Evolutionary conservation across 2,888 invertebrate species (phyloP), one percentile per base, ranked within the genome.

Genomic region (Trisateles emortualis): DNA sequence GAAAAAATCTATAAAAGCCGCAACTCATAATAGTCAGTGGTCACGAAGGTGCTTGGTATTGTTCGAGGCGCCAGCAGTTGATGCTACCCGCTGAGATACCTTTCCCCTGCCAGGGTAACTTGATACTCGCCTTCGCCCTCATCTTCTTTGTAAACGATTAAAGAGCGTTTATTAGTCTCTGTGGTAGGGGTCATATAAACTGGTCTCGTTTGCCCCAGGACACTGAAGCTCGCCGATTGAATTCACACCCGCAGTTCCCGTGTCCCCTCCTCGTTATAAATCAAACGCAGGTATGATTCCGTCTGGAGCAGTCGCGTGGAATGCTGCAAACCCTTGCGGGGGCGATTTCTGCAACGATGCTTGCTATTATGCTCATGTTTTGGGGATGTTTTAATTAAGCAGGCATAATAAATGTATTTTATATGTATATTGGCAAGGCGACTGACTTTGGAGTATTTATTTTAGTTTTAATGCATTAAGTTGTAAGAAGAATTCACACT

Each of bases 201-300:
- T 83, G 81, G 83, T 76, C 64, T 72, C 49, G 57, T 68, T 68
- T 76, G 73, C 81, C 81, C 74, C 81, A 79, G 80, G 81, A 85
- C 69, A 79, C 78, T 75, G 71, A 78, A 81, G 73, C 78, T 83
- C 78, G 79, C 81, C 82, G 86, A 87, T 86, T 87, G 84, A 86
- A 86, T 89, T 88, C 86, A 86, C 87, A 87, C 88, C 83, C 85
- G 81, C 82, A 80, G 83, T 81, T 83, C 79, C 67, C 76, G 65
- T 84, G 86, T 86, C 87, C 90, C 90, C 90, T 87, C 76, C 84
- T 87, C 79, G 85, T 87, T 90, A 89, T 92, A 91, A 92, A 92
- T 92, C 91, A 92, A 89, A 87, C 78, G 87, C 92, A 92, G 91
- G 87, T 90, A 88, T 78, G 81, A 79, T 80, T 83, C 82, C 80